phyloP scores from a whole-genome alignment of 1,140 invertebrate species.

The Glomeris maerens region DNA sequence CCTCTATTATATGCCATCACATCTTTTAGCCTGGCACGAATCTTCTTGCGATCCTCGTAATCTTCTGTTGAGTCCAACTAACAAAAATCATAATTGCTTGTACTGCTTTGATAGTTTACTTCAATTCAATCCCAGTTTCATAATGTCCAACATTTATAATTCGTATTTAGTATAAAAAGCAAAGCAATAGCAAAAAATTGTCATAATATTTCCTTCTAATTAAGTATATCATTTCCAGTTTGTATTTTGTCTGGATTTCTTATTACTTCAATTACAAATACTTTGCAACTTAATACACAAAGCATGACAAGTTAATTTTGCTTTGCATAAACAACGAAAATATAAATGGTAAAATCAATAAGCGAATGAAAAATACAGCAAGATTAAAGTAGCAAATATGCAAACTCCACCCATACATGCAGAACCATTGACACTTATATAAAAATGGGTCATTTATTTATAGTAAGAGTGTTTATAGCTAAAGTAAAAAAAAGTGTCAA shows the following conservation, averaged over 20 bases:
- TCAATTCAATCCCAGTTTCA: no score
- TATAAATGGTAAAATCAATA: no score
- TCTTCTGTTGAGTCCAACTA: slow-evolving; percentile 69
- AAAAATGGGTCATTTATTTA: not conserved
- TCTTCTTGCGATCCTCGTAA: slow-evolving; percentile 67
- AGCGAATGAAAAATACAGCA: no score
- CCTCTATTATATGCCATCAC: slow-evolving; percentile 33
- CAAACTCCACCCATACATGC: not conserved
- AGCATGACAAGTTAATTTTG: not conserved
- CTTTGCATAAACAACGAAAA: not conserved
- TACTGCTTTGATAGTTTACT: no score
- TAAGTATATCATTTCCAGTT: no score
- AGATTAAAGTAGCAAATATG: no score
- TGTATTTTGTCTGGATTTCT: not conserved
- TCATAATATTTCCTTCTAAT: no score
- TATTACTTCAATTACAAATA: slow-evolving; percentile 2
- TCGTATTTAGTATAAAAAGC: slow-evolving; percentile 1
- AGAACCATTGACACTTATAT: not conserved
- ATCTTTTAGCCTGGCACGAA: slow-evolving; percentile 51
- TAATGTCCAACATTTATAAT: no score
- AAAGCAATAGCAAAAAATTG: slow-evolving; percentile 6
- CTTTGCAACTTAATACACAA: not conserved
- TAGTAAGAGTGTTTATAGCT: not conserved
- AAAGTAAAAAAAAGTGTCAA: slow-evolving; percentile 6
- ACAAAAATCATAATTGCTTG: no score